A percentile compares a stretch with the other conserved stretches of the same genome.
These are phyloP conservation scores for Polydesmus complanatus DNA, from an alignment of 2,888 invertebrate species.

Conservation along the genomic window DNA sequence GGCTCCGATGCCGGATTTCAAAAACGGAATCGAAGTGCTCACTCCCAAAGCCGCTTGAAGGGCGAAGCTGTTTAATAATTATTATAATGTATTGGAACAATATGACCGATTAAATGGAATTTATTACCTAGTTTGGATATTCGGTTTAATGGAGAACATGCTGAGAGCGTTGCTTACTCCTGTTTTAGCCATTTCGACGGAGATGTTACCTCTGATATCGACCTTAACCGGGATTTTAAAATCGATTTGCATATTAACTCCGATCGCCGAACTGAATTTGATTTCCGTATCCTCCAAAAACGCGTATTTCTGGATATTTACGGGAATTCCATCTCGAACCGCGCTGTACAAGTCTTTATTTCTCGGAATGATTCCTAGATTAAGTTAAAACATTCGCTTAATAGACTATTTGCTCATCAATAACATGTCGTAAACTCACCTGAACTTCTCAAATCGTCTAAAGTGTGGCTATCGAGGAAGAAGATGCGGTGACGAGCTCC, in stretches of 20 bases:
- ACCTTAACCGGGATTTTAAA: conserved; percentile 3
- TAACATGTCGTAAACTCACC: too few relatives aligned
- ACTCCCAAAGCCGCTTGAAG: too few relatives aligned
- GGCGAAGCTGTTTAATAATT: too few relatives aligned
- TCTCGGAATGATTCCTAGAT: conserved; percentile 10
- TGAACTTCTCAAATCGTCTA: conserved; percentile 8
- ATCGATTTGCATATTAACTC: conserved; percentile 5
- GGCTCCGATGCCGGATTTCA: too few relatives aligned
- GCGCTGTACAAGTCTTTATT: conserved; percentile 10
- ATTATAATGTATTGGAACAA: too few relatives aligned
- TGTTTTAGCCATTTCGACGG: conserved; percentile 1
- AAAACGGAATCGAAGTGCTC: too few relatives aligned
- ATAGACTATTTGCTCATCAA: too few relatives aligned
- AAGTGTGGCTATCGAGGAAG: conserved; percentile 6
- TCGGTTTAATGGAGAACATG: conserved; percentile 1
- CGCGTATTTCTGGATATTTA: not conserved
- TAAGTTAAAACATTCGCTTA: too few relatives aligned
- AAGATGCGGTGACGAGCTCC: conserved; percentile 7
- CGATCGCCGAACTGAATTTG: conserved; percentile 11
- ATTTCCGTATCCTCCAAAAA: conserved; percentile 1
- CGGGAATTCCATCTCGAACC: conserved; percentile 11
- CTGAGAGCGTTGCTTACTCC: conserved; percentile 8
- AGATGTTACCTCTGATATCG: conserved; percentile 4
- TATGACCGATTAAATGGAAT: too few relatives aligned
- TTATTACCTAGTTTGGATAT: conserved; percentile 2